phyloP scores from a whole-genome alignment of 2,888 invertebrate genomes.

The Sesia bembeciformis region DNA sequence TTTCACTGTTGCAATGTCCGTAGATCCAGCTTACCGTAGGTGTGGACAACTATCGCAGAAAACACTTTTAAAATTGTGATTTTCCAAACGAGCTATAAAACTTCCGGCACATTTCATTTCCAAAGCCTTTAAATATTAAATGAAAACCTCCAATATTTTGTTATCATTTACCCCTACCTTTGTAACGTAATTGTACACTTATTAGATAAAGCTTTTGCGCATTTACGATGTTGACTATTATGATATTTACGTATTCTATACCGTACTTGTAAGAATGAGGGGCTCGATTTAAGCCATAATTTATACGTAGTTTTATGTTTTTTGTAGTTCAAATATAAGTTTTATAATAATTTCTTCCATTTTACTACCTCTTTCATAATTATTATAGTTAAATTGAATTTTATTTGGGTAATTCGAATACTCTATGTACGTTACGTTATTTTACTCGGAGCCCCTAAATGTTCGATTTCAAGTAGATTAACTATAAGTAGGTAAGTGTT shows the following conservation, averaged over 20 bases:
- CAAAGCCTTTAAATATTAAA: conserved; percentile 27
- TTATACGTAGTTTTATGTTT: neutral
- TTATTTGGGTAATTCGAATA: conserved; percentile 8
- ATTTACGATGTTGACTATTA: conserved; percentile 72
- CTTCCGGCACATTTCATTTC: conserved; percentile 30
- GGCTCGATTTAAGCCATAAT: conserved; percentile 15
- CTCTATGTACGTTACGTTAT: no score
- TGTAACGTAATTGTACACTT: conserved; percentile 36
- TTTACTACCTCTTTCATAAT: conserved; percentile 20
- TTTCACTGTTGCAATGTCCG: conserved; percentile 13
- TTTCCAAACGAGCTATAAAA: conserved; percentile 21
- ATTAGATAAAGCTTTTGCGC: conserved; percentile 58
- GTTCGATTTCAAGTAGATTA: conserved; percentile 57
- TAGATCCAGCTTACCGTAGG: neutral
- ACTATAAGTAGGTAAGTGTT: conserved; percentile 52
- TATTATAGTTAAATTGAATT: conserved; percentile 12
- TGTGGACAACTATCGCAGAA: neutral
- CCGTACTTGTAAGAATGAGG: conserved; percentile 27
- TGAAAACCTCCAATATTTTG: conserved; percentile 48
- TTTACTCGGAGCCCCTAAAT: conserved; percentile 33
- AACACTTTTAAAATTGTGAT: conserved; percentile 16
- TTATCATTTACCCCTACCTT: conserved; percentile 60
- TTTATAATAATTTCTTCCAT: conserved; percentile 13
- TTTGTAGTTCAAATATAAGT: conserved; percentile 6
- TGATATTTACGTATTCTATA: conserved; percentile 39